Base-by-base conservation (phyloP, 2,113 vertebrate species). In the Cricetomys ansorgei region DNA sequence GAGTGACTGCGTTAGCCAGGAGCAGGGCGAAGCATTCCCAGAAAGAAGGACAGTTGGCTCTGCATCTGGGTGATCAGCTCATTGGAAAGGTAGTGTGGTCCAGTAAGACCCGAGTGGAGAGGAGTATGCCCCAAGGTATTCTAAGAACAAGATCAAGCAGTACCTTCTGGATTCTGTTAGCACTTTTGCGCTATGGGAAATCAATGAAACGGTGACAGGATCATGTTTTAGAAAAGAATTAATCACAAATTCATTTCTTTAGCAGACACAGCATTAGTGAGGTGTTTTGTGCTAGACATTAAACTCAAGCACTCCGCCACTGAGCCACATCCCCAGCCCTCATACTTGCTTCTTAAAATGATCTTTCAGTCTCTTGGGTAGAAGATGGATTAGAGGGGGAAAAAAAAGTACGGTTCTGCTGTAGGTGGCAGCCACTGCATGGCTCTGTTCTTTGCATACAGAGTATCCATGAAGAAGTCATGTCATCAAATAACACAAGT, bases 321-420 rank as follows among this genome's bases (percentile, higher is more conserved):
- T 72, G 50, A 88, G 48, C 50, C 57, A 11, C 37, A 57, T 57
- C 48, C 15, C 7, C 21, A 57, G 25, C 67, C 67, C 50, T 88
- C 15, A 40, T 21, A 55, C 57, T 40, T 93, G n/a, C 83, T 19
- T 88, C 83, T 92, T 95, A 19, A 69, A 92, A 97, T 91, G n/a
- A 45, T 88, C 27, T 64, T 88, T 92, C 37, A 84, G 31, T 8
- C 27, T 67, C 1, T 69, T 91, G 25, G 27, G 50, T 73, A 86
- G 37, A 62, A 34, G 43, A 83, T 50, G 29, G 17, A 65, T 86
- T 65, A 8, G 72, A 94, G 79, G 27, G 50, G 27, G 50, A 4
- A 62, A 17, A 25, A 65, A 13, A 59, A 50, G 43, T 64, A 23
- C 5, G 43, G 57, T n/a, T 10, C 53, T 83, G 40, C 45, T 75